Evolutionary conservation across 1,140 invertebrate species (phyloP).

Genomic region (Campoletis sonorensis): DNA sequence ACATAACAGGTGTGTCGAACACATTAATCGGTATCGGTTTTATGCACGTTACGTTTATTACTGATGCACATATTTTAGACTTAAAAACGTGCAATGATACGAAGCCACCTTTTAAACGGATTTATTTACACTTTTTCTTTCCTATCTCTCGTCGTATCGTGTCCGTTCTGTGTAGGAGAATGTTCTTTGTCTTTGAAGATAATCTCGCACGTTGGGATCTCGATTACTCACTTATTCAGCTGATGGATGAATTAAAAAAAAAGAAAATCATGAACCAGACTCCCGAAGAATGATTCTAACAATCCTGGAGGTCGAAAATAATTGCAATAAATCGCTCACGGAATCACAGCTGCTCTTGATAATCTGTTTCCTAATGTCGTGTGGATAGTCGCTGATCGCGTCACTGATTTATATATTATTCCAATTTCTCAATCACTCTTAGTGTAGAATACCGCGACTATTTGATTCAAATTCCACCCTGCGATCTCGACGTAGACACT

Average conservation of each 20-base stretch:
- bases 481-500: background rate
- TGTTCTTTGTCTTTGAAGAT: background rate
- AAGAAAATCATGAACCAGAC: no score
- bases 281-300: no score
- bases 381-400: no score
- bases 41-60: background rate
- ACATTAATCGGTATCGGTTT: background rate
- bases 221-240: background rate
- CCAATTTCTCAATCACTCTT: no score
- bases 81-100: background rate
- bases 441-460: background rate
- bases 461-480: background rate
- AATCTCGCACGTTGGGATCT: background rate
- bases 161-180: background rate
- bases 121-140: background rate
- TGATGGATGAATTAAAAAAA: no score
- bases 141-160: background rate
- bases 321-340: no score
- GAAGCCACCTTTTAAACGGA: background rate
- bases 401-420: no score
- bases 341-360: no score
- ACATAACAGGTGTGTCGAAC: background rate
- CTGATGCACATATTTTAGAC: background rate
- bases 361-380: no score
- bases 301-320: no score